Evolutionary conservation across 1,140 invertebrate species (phyloP), one percentile per base, ranked within the genome.

Genomic region (Aphelinus certus): DNA sequence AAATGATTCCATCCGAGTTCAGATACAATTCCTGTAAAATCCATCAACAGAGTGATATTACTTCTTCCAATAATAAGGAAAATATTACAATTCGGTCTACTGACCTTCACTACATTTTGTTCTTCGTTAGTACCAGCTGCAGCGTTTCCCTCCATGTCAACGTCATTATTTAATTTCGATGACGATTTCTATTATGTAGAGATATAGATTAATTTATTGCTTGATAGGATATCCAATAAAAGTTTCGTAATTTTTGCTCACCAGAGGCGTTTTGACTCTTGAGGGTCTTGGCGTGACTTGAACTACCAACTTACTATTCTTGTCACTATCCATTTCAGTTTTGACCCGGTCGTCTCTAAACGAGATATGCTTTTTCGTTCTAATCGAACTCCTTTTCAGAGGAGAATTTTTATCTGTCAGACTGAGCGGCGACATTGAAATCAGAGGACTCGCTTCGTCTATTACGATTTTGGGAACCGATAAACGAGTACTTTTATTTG

Each of bases 331-430:
- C 1, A 57, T 51, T 3, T 57, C 45, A 7, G 9, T 57, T 6
- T 58, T 43, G 53, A 49, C n/a, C 2, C 26, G 7, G 47, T 62
- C 43, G 1, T 68, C 64, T 64, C 70, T 43, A 47, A 75, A 75
- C 7, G 73, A 69, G 57, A 75, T 75, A 9, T 69, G 66, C 45
- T 75, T 75, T 58, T 73, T 73, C 5, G 2, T 69, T 76, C 53
- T 67, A 1, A 7, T 26, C 26, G 26, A 26, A 26, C 26, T 60
- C 9, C 4, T 43, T 56, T 63, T 62, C 3, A 67, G 47, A 60
- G 10, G 5, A 42, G 46, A 48, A 58, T 43, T 48, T 58, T 65
- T 63, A 26, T 75, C 66, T 45, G 10, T 9, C 51, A 75, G 71
- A 69, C 43, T 71, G 3, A 75, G 60, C 0, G 56, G 73, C 0